Evolutionary conservation across 1,140 invertebrate species (phyloP), one percentile per base, ranked within the genome.

Genomic region (Laupala kohalensis): DNA sequence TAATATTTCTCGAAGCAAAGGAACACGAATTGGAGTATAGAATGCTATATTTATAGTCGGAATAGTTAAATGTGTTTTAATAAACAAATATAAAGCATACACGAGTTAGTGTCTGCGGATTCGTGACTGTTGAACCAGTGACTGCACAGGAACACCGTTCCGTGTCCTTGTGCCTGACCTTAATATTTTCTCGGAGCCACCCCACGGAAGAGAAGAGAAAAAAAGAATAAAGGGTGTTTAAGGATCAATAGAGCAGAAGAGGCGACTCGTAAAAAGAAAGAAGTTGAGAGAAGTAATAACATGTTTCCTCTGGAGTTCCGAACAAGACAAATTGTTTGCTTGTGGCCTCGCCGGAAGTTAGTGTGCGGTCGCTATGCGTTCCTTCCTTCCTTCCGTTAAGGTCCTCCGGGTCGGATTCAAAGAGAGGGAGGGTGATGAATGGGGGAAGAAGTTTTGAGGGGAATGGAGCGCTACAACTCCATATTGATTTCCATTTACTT

Each of bases 401-500:
- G n/a, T n/a, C n/a, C n/a, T n/a, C n/a, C n/a, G n/a, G n/a, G n/a
- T n/a, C n/a, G n/a, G n/a, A n/a, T n/a, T n/a, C n/a, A n/a, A n/a
- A n/a, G n/a, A n/a, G n/a, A n/a, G n/a, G n/a, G n/a, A n/a, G n/a
- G n/a, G 25, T 68, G 67, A 68, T 68, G 67, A 68, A 68, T 68
- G 67, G 67, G 29, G 28, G 29, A 68, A 68, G 29, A 53, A 9
- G 37, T 19, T 19, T 19, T n/a, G n/a, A n/a, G n/a, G n/a, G n/a
- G n/a, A n/a, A n/a, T n/a, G n/a, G n/a, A n/a, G 37, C 37, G 67
- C 27, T 27, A 29, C 27, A 27, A 29, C 67, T 24, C 26, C 27
- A 27, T 68, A 68, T 68, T 68, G 67, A 68, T 68, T 68, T 29
- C 67, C 67, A 68, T 68, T 68, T 68, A 68, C 67, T 68, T 29